Conservation (phyloP, 2,888 invertebrate genomes). For the Hirtodrosophila trivittata region DNA sequence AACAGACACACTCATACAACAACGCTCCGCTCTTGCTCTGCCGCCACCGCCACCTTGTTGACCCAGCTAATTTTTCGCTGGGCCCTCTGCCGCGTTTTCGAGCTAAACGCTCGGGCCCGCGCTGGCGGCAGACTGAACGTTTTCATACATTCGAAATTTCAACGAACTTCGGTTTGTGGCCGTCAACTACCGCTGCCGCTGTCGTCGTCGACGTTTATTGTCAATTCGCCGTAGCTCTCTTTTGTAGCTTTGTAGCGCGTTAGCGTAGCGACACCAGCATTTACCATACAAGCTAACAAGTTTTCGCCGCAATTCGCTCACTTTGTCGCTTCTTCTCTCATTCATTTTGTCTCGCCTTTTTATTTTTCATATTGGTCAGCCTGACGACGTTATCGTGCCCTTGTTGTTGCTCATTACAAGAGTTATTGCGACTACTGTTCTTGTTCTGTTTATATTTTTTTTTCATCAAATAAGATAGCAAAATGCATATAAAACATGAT, state of each 20-base stretch:
- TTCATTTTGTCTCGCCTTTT: slow-evolving; percentile 20
- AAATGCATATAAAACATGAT: slow-evolving; percentile 13
- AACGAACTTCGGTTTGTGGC: slow-evolving; percentile 70
- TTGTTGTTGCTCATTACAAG: slow-evolving; percentile 29
- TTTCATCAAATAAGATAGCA: slow-evolving; percentile 6
- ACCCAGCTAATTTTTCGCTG: slow-evolving; percentile 58
- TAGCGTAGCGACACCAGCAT: slow-evolving; percentile 1
- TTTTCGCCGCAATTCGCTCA: slow-evolving; percentile 35
- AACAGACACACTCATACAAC: slow-evolving; percentile 19
- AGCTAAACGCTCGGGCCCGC: slow-evolving; percentile 71
- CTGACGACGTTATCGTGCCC: slow-evolving; percentile 10
- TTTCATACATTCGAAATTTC: slow-evolving; percentile 75
- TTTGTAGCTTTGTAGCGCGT: slow-evolving; percentile 50
- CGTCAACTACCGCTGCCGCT: slow-evolving; percentile 51
- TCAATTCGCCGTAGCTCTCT: slow-evolving; percentile 53
- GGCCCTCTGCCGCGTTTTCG: slow-evolving; percentile 69
- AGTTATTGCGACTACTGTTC: slow-evolving; percentile 32
- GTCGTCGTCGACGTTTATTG: slow-evolving; percentile 50
- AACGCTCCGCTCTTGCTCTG: slow-evolving; percentile 28
- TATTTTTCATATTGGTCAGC: slow-evolving; percentile 23
- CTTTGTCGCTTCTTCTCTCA: slow-evolving; percentile 20
- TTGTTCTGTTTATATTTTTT: slow-evolving; percentile 24
- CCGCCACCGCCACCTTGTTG: slow-evolving; percentile 36
- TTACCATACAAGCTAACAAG: slow-evolving; percentile 11
- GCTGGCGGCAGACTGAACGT: slow-evolving; percentile 77